phyloP scores from a whole-genome alignment of 2,113 vertebrate species.

The Nibea albiflora region DNA sequence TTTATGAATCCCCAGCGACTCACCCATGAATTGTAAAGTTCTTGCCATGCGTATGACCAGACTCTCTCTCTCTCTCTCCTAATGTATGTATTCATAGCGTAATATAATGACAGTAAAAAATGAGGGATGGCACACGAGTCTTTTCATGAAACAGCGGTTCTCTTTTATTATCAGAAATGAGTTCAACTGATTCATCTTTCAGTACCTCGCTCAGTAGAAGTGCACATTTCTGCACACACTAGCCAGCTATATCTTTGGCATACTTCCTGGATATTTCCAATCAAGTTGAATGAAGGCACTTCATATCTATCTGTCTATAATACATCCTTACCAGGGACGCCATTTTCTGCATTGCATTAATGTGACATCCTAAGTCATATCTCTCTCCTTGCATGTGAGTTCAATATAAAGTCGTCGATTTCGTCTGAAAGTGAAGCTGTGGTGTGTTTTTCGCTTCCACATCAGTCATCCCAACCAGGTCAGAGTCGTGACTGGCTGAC shows the following conservation, averaged over 20 bases:
- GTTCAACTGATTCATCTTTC: conserved; percentile 21
- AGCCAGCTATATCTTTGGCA: conserved; percentile 14
- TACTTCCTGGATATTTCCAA: conserved; percentile 22
- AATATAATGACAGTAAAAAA: conserved; percentile 33
- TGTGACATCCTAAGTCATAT: not conserved
- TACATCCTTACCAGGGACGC: not conserved
- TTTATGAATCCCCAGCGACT: conserved; percentile 47
- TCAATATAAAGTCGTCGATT: not conserved
- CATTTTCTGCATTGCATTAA: not conserved
- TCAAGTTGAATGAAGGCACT: conserved; percentile 37
- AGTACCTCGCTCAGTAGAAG: not conserved
- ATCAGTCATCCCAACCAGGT: conserved; percentile 65
- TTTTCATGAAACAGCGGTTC: conserved; percentile 7
- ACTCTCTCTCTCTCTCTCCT: conserved; percentile 2
- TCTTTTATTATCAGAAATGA: conserved; percentile 31
- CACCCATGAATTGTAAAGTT: conserved; percentile 9
- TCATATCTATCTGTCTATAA: not conserved
- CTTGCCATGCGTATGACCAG: not conserved
- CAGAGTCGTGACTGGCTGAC: conserved; percentile 37
- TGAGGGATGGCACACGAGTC: conserved; percentile 9
- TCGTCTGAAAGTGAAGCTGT: not conserved
- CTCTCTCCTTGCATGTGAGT: not conserved
- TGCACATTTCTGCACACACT: not conserved
- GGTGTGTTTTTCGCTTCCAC: conserved; percentile 1
- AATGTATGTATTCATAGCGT: conserved; percentile 47